Conservation (phyloP, 1,140 invertebrate species). For the Drosophila ohnishii region DNA sequence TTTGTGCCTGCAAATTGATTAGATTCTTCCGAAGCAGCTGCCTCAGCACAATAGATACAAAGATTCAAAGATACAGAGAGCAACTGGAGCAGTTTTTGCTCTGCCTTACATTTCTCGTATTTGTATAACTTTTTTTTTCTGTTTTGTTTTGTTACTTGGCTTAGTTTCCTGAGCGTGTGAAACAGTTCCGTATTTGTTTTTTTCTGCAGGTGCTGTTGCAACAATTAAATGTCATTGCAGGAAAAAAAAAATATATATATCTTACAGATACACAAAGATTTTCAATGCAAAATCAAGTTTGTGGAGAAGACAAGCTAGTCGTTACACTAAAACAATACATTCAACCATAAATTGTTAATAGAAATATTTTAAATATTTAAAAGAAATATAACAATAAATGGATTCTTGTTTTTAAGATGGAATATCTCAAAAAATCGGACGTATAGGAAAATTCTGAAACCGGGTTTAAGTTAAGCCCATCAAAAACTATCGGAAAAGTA, state of each 20-base stretch:
- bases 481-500: too few species aligned
- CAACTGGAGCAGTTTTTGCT: slow-evolving; percentile 17
- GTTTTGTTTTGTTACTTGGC: not conserved
- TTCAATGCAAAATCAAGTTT: not conserved
- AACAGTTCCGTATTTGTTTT: slow-evolving; percentile 1
- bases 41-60: slow-evolving; percentile 23
- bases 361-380: not conserved
- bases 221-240: slow-evolving; percentile 42
- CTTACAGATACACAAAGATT: not conserved
- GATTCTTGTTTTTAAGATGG: too few species aligned
- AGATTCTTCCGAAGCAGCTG: slow-evolving; percentile 32
- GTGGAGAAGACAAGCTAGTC: not conserved
- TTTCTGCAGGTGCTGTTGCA: slow-evolving; percentile 26
- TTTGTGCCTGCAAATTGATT: slow-evolving; percentile 36
- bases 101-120: slow-evolving; percentile 3
- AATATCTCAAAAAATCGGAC: too few species aligned
- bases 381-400: too few species aligned
- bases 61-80: slow-evolving; percentile 13
- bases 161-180: slow-evolving; percentile 29
- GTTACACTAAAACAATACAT: not conserved
- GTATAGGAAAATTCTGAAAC: too few species aligned
- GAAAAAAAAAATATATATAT: slow-evolving; percentile 6
- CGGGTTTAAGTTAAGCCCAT: too few species aligned
- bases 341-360: not conserved
- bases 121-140: not conserved